Conservation (phyloP, 1,140 invertebrate genomes). For the Lordiphosa mommai region DNA sequence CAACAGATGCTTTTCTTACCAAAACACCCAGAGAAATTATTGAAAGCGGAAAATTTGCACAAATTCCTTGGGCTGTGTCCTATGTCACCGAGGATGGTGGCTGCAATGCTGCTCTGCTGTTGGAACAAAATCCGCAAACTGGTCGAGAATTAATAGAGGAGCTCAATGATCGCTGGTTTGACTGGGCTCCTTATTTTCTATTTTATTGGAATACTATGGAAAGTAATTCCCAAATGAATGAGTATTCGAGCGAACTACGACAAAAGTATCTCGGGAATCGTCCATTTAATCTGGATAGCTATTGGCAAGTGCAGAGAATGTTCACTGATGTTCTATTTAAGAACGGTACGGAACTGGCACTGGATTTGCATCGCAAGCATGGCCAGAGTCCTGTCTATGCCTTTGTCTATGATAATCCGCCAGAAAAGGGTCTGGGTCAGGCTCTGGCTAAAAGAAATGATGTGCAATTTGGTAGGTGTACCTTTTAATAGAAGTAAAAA, state of each 20-base stretch:
- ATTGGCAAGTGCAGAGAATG: conserved; percentile 34
- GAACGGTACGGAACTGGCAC: conserved; percentile 32
- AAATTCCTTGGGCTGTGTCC: conserved; percentile 81
- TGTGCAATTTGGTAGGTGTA: conserved; percentile 35
- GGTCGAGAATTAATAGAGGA: conserved; percentile 17
- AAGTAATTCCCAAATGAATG: conserved; percentile 25
- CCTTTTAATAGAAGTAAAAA: neutral
- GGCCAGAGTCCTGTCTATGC: conserved; percentile 33
- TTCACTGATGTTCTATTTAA: conserved; percentile 58
- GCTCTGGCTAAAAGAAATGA: conserved; percentile 23
- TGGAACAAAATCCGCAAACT: neutral
- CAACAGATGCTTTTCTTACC: conserved; percentile 80
- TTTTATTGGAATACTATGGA: conserved; percentile 40
- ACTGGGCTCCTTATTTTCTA: conserved; percentile 42
- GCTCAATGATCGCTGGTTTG: conserved; percentile 45
- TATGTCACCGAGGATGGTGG: conserved; percentile 81
- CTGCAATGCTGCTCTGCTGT: conserved; percentile 79
- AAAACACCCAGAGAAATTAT: conserved; percentile 80
- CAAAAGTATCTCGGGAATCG: conserved; percentile 37
- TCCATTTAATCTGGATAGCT: conserved; percentile 32
- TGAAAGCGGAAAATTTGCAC: conserved; percentile 78
- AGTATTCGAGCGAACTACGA: conserved; percentile 33
- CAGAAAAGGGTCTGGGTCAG: conserved; percentile 29
- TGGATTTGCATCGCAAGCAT: conserved; percentile 34
- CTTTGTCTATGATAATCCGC: conserved; percentile 56